Conservation (phyloP, 2,113 vertebrate genomes). For the Clarias magur region DNA sequence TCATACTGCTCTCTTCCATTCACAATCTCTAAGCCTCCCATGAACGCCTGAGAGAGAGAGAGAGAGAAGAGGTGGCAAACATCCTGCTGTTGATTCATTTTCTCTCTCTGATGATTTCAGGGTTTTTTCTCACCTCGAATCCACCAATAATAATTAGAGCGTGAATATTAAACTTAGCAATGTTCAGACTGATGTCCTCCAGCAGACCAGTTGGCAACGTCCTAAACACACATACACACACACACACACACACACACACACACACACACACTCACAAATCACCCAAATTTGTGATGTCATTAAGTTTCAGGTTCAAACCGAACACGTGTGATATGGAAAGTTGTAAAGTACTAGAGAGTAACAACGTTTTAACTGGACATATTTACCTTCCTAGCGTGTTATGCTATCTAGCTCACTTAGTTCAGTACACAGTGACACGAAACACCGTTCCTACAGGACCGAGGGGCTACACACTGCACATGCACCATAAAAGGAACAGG, state of each 20-base stretch:
- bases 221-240: constrained; percentile 63
- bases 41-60: constrained; percentile 84
- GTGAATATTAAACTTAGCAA: constrained; percentile 84
- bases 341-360: not conserved
- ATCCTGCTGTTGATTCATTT: not conserved
- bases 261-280: not conserved
- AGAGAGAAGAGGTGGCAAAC: not conserved
- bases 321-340: not conserved
- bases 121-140: constrained; percentile 79
- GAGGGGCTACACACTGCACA: too few species aligned
- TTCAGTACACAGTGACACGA: too few species aligned
- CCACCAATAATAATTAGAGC: constrained; percentile 88
- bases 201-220: constrained; percentile 81
- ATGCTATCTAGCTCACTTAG: not conserved
- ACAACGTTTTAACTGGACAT: not conserved
- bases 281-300: not conserved
- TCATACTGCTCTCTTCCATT: constrained; percentile 84
- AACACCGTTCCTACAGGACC: too few species aligned
- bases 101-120: not conserved
- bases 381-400: not conserved
- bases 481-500: too few species aligned
- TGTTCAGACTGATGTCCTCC: constrained; percentile 84
- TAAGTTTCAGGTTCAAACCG: not conserved
- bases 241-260: not conserved
- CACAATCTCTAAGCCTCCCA: constrained; percentile 84